These are phyloP conservation scores for Sus scrofa DNA, from an alignment of 2,113 vertebrate species.

Conservation along the genomic window DNA sequence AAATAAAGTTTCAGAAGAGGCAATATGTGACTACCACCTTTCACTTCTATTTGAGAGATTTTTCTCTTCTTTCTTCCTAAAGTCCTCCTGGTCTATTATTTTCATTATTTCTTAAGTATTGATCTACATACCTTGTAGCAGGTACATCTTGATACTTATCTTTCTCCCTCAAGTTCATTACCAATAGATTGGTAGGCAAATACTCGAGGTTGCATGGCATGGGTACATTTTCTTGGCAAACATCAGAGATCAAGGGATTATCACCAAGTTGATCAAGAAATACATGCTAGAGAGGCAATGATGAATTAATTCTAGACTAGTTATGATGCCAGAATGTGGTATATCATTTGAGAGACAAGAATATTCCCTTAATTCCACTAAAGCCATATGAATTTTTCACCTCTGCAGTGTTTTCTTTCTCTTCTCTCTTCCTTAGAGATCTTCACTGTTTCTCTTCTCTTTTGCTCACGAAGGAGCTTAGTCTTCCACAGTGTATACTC, in stretches of 20 bases:
- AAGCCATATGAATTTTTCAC: not conserved
- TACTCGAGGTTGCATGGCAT: not conserved
- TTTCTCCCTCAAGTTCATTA: not conserved
- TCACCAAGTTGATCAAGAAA: not conserved
- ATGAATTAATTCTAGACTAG: not conserved
- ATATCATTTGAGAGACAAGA: not conserved
- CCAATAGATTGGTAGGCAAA: not conserved
- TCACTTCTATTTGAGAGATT: not conserved
- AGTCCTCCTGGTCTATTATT: not conserved
- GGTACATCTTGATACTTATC: not conserved
- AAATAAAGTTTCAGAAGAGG: not conserved
- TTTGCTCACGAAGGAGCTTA: not conserved
- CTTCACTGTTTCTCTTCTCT: not conserved
- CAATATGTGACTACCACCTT: fast-evolving
- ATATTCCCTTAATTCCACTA: not conserved
- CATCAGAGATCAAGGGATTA: not conserved
- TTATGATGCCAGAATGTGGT: not conserved
- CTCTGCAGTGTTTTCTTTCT: not conserved
- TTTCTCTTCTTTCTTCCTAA: not conserved
- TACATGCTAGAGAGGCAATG: not conserved
- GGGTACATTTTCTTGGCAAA: not conserved
- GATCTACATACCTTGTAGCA: not conserved
- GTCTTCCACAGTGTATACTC: not conserved
- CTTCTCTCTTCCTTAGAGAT: not conserved
- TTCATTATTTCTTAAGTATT: not conserved